A percentile compares a stretch with the other conserved stretches of the same genome.
These are phyloP conservation scores for Limnodromus scolopaceus DNA, from an alignment of 2,797 vertebrate species.

Conservation along the genomic window DNA sequence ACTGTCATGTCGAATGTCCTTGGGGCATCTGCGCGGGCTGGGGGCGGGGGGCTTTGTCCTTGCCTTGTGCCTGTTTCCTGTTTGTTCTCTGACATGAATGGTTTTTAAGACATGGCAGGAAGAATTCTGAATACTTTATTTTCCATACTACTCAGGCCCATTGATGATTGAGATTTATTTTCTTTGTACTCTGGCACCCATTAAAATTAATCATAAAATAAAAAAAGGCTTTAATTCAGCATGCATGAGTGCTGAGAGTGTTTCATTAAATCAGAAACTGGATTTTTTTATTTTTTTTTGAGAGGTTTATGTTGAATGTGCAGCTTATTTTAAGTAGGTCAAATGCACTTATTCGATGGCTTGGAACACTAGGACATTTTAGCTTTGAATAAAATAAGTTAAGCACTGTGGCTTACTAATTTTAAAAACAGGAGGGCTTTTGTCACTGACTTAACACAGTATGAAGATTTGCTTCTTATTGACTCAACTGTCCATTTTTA, in stretches of 20 bases:
- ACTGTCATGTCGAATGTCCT: conserved; percentile 52
- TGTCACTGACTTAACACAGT: conserved; percentile 89
- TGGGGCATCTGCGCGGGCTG: conserved; percentile 35
- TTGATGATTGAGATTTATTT: conserved; percentile 43
- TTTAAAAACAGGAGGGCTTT: conserved; percentile 47
- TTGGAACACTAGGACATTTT: conserved; percentile 31
- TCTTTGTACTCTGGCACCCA: conserved; percentile 58
- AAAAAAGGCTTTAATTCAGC: conserved; percentile 25
- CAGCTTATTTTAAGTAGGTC: conserved; percentile 61
- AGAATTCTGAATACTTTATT: conserved; percentile 44
- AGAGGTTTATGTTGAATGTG: conserved; percentile 46
- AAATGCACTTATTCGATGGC: conserved; percentile 38
- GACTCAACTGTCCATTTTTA: conserved; percentile 90
- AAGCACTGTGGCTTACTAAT: conserved; percentile 43
- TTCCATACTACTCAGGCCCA: conserved; percentile 50
- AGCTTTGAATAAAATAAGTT: conserved; percentile 56
- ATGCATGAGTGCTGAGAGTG: conserved; percentile 21
- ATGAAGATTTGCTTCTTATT: conserved; percentile 96
- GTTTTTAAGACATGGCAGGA: conserved; percentile 53
- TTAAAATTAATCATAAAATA: conserved; percentile 54
- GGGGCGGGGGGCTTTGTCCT: conserved; percentile 51
- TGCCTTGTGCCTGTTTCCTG: conserved; percentile 63
- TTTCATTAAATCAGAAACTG: conserved; percentile 46
- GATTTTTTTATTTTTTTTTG: not conserved
- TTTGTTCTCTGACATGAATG: conserved; percentile 58